These are phyloP conservation scores for Halcyon smyrnensis DNA, from an alignment of 2,797 vertebrate species.

Conservation along the genomic window DNA sequence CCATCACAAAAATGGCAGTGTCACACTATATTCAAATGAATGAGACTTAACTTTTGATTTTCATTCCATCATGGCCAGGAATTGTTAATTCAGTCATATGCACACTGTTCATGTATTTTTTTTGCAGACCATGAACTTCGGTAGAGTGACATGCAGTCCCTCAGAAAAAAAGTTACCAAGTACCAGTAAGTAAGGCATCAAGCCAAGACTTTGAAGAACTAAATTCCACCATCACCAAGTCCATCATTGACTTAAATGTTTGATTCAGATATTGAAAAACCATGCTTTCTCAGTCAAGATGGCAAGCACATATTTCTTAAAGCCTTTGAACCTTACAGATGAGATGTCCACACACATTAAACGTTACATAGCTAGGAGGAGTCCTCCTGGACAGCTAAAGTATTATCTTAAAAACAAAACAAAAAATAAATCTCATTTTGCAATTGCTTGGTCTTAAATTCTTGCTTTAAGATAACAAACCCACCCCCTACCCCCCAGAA, in stretches of 20 bases:
- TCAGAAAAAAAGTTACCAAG: neutral
- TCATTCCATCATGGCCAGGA: neutral
- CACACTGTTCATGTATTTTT: rapidly evolving
- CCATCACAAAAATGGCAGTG: neutral
- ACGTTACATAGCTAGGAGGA: neutral
- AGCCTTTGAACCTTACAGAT: neutral
- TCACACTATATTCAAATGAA: neutral
- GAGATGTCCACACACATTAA: neutral
- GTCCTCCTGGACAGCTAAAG: neutral
- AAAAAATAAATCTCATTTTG: neutral
- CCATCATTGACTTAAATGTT: neutral
- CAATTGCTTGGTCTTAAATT: neutral
- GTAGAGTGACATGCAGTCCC: neutral
- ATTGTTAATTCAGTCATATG: neutral
- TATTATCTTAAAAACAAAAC: neutral
- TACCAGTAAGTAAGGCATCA: neutral
- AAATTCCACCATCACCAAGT: neutral
- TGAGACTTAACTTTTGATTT: neutral
- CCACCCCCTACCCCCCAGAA: neutral
- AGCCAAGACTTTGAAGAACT: neutral
- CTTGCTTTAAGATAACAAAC: neutral
- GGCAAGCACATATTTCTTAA: neutral
- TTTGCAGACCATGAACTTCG: neutral
- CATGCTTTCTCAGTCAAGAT: neutral
- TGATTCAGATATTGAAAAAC: neutral